Base-by-base conservation (phyloP, 2,113 vertebrate genomes). In the Rhizomys pruinosus region DNA sequence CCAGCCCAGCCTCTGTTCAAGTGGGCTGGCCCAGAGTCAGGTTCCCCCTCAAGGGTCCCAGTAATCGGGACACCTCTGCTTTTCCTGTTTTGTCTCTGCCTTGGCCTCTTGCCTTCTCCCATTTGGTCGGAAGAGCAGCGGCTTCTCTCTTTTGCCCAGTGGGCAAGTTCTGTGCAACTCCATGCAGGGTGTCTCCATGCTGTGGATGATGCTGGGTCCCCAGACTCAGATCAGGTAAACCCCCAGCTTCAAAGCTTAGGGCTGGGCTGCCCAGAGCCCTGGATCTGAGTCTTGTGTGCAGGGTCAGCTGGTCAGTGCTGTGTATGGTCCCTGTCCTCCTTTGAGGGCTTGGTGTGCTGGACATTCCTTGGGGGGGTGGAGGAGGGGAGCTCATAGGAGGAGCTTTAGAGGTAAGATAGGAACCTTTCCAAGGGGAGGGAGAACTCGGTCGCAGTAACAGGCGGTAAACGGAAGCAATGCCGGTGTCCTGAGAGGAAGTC, bases 251-350 rank as follows among this genome's bases (percentile, higher is more conserved):
- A 7, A 17, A 47, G 68, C 10, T 22, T 19, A 64, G n/a, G 23
- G 47, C 3, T 16, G 34, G 89, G 23, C 4, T 0, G 0, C 47
- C 32, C 10, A 25, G 63, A 29, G 20, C n/a, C 47, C 0, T 13
- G 25, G 37, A 2, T 80, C 44, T 69, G 39, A 39, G 79, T 34
- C n/a, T n/a, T 37, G 3, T 79, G 39, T 10, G 16, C 15, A 29
- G 19, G 34, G 39, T n/a, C 32, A 22, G n/a, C 32, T 20, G 44
- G 34, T 39, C 20, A 17, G 39, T 68, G 39, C 39, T 25, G 42
- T 61, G 44, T 25, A 6, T 16, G 8, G n/a, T 6, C 39, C 13
- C 37, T 19, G 59, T 20, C 25, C 57, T 15, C n/a, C 55, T 34
- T 85, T 15, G 15, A 25, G 73, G 23, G 13, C 1, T 6, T 1